phyloP scores from a whole-genome alignment of 2,113 vertebrate genomes.

The Ibidorhyncha struthersii region DNA sequence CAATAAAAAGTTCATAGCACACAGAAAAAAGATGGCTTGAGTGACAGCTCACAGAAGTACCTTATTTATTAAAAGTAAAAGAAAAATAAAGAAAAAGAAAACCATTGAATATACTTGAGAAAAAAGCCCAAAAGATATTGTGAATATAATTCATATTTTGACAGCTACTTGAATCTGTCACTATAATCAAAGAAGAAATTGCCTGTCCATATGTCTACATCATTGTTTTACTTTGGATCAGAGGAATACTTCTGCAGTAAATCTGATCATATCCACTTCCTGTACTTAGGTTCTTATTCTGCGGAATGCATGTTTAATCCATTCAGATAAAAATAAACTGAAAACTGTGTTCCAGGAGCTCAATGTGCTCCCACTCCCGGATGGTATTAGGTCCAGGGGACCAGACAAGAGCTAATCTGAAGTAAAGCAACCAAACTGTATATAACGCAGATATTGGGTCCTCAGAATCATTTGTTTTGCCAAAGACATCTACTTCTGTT shows the following conservation, averaged over 20 bases:
- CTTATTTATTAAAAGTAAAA: neutral
- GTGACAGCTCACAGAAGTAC: neutral
- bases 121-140: fast-evolving
- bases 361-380: neutral
- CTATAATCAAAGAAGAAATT: neutral
- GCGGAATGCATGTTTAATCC: neutral
- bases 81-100: neutral
- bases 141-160: neutral
- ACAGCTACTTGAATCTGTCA: neutral
- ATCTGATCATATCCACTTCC: neutral
- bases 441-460: neutral
- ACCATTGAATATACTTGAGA: neutral
- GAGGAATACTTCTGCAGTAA: neutral
- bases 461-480: neutral
- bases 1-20: neutral
- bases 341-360: neutral
- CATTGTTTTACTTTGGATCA: neutral
- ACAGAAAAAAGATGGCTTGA: neutral
- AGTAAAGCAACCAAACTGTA: neutral
- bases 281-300: neutral
- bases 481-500: neutral
- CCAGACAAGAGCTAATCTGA: neutral
- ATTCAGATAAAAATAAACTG: neutral
- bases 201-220: neutral
- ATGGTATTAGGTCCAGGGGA: neutral